Conservation (phyloP, 2,113 vertebrate species). For the Semnopithecus entellus region DNA sequence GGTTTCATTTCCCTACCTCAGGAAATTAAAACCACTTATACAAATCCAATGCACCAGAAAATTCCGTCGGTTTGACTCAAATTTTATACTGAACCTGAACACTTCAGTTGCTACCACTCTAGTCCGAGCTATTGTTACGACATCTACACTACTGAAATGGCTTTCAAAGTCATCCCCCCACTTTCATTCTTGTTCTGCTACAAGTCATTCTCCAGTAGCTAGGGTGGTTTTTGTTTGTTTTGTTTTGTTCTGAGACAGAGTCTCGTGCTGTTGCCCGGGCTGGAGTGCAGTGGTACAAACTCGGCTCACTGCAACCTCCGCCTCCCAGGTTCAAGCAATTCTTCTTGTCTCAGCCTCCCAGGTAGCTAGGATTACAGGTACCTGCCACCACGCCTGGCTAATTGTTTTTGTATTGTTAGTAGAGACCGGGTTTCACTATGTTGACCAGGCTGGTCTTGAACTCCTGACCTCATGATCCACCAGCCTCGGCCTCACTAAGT, state of each 20-base stretch:
- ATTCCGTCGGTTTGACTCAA: not conserved
- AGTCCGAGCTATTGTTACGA: not conserved
- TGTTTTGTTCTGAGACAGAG: too few relatives aligned
- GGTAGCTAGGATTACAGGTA: too few relatives aligned
- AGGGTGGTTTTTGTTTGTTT: not conserved
- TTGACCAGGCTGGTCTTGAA: too few relatives aligned
- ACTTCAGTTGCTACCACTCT: not conserved
- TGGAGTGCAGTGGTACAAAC: too few relatives aligned
- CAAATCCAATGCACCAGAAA: not conserved
- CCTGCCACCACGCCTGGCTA: too few relatives aligned
- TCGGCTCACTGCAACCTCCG: too few relatives aligned
- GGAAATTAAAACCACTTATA: not conserved
- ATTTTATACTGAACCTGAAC: not conserved
- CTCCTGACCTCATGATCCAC: too few relatives aligned
- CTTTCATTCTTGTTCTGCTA: not conserved
- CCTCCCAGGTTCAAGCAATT: too few relatives aligned
- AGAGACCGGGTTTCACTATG: too few relatives aligned
- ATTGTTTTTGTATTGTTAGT: too few relatives aligned
- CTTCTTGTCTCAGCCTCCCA: too few relatives aligned
- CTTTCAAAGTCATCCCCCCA: not conserved
- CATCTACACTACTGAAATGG: not conserved
- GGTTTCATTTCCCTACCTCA: not conserved
- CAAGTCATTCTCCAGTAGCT: not conserved
- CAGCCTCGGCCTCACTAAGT: too few relatives aligned
- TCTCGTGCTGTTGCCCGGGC: accelerated